Conservation (phyloP, 2,797 vertebrate genomes). For the Schizothorax lantsangensis region DNA sequence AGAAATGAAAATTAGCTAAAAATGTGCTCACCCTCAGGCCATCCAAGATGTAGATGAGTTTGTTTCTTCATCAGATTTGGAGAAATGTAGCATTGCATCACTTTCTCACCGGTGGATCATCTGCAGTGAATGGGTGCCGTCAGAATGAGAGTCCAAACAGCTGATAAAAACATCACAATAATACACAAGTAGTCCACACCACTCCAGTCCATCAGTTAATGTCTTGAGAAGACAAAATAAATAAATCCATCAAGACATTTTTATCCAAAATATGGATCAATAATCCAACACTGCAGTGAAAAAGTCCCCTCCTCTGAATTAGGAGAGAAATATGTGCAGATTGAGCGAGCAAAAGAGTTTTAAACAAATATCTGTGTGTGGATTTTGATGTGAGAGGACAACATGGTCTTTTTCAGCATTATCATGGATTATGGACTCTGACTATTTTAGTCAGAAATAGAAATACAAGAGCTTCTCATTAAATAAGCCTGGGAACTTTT, state of each 20-base stretch:
- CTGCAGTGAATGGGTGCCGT: background rate
- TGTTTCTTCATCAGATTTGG: too few relatives aligned
- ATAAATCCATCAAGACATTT: background rate
- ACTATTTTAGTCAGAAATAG: background rate
- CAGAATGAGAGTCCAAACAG: background rate
- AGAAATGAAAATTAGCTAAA: background rate
- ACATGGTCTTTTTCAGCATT: too few relatives aligned
- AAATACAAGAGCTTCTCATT: background rate
- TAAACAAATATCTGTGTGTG: background rate
- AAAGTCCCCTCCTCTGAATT: background rate
- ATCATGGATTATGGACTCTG: background rate
- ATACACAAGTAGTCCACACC: background rate
- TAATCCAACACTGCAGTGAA: too few relatives aligned
- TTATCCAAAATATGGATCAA: background rate
- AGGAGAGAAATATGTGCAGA: background rate
- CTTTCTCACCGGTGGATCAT: rapidly evolving
- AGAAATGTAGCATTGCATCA: background rate
- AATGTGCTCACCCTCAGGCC: background rate
- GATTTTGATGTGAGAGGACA: too few relatives aligned
- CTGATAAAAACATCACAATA: background rate
- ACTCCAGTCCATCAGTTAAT: background rate
- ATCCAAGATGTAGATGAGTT: background rate
- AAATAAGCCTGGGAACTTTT: background rate
- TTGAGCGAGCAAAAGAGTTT: background rate
- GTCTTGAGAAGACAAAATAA: background rate